Percentiles rank a stretch among this genome's conserved stretches.
Evolutionary conservation across 2,888 invertebrate species (phyloP).

Genomic region (Nysson spinosus): DNA sequence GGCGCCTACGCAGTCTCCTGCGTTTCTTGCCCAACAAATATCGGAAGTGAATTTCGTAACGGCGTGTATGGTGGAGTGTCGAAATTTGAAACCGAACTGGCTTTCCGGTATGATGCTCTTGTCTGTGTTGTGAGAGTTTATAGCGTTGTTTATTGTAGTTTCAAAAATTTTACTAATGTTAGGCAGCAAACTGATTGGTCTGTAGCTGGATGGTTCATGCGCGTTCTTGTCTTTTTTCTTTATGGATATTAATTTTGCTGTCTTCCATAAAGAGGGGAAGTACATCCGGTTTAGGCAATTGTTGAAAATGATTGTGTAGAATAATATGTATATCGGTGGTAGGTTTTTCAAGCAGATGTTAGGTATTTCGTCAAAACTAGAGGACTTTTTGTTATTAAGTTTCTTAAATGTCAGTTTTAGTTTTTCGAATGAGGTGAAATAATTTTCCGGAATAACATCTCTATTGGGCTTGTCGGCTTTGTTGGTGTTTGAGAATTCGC

Average conservation of each 20-base stretch:
- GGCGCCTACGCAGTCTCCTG: slow-evolving; percentile 7
- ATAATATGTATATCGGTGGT: background rate
- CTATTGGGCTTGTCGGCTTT: background rate
- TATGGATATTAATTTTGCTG: slow-evolving; percentile 23
- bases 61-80: slow-evolving; percentile 27
- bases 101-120: slow-evolving; percentile 11
- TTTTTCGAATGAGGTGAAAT: background rate
- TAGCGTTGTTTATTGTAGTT: slow-evolving; percentile 16
- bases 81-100: slow-evolving; percentile 20
- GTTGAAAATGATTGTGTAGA: slow-evolving; percentile 20
- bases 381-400: slow-evolving; percentile 20
- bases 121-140: background rate
- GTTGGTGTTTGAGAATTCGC: background rate
- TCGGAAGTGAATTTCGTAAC: slow-evolving; percentile 23
- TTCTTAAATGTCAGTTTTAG: slow-evolving; percentile 3
- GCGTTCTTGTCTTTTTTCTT: slow-evolving; percentile 25
- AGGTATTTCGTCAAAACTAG: slow-evolving; percentile 2
- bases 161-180: slow-evolving; percentile 39
- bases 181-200: slow-evolving; percentile 27
- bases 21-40: background rate
- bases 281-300: slow-evolving; percentile 47
- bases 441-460: background rate
- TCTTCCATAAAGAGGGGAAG: slow-evolving; percentile 42
- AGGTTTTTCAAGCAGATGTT: slow-evolving; percentile 17
- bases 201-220: background rate